These are phyloP conservation scores for Zophobas morio DNA, from an alignment of 1,140 invertebrate genomes.

Conservation along the genomic window DNA sequence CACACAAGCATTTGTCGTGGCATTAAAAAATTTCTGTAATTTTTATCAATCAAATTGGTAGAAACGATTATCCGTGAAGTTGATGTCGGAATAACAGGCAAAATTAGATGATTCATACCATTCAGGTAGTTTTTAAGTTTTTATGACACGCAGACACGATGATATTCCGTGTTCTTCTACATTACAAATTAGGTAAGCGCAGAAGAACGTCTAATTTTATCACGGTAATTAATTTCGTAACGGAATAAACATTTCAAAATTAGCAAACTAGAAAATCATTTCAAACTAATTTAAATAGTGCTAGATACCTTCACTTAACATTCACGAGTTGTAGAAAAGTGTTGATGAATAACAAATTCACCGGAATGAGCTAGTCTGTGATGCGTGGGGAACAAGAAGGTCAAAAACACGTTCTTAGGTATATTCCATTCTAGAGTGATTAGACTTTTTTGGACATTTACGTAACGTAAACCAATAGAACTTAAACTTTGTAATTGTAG, in stretches of 20 bases:
- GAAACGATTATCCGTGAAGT: background rate
- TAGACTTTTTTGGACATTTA: no score
- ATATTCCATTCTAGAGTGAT: no score
- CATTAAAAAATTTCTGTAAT: background rate
- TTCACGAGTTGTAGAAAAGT: no score
- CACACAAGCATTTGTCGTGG: background rate
- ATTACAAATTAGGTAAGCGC: slow-evolving; percentile 21
- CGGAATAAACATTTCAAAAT: background rate
- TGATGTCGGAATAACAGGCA: background rate
- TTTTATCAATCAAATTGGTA: background rate
- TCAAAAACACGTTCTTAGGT: no score
- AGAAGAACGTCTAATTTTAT: slow-evolving; percentile 13
- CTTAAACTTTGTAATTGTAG: no score
- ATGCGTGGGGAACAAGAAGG: no score
- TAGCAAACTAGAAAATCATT: slow-evolving; percentile 1
- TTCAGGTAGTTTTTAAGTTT: background rate
- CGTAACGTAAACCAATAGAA: no score
- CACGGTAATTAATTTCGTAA: slow-evolving; percentile 17
- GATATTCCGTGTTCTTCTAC: slow-evolving; percentile 13
- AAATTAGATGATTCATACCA: slow-evolving; percentile 7
- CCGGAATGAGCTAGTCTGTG: no score
- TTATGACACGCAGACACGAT: background rate
- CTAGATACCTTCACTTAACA: no score
- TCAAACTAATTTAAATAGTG: no score
- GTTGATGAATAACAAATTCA: no score